Base-by-base conservation (phyloP, 2,797 vertebrate genomes). In the Sciurus vulgaris region DNA sequence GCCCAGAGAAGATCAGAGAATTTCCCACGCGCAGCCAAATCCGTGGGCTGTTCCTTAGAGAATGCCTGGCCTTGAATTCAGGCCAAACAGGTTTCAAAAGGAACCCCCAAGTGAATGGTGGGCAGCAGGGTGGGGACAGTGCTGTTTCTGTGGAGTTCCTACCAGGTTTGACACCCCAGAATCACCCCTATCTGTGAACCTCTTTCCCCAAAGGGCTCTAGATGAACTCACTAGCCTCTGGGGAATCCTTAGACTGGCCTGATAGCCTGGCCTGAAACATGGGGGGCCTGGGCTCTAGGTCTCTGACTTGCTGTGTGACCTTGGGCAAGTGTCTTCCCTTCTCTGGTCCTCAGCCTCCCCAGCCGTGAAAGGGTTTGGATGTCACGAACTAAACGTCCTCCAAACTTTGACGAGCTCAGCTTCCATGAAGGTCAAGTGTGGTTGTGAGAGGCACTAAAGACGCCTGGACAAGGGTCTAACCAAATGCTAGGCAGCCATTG, bases 291-390 rank as follows among this genome's bases (percentile, higher is more conserved):
- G 11, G 30, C 56, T 94, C 38, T 83, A 81, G 33, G 35, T 93
- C 69, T 91, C 61, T 82, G 56, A 89, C 72, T 83, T 30, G 54
- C 83, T 96, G 41, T 73, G 79, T 94, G 97, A 97, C 96, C 97
- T 97, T 97, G 96, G 95, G 67, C 89, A 94, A 89, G 76, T 76
- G 30, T 63, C 91, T 94, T 86, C 63, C 72, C 61, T 94, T 96
- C 76, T 95, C 93, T 87, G 61, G 49, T 77, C 72, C 72, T 93
- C 51, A n/a, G 61, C 18, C 35, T 89, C 44, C 69, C 72, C 72
- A 63, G 54, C 28, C 94, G 72, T 65, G 69, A 70, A 92, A 96
- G 67, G 79, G 49, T 94, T 76, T 76, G 20, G 82, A 84, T 90
- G 81, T 74, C 61, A 89, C 59, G 78, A 94, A 81, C 51, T 51